Conservation (phyloP, 1,140 invertebrate species). For the Mactra quadrangularis region DNA sequence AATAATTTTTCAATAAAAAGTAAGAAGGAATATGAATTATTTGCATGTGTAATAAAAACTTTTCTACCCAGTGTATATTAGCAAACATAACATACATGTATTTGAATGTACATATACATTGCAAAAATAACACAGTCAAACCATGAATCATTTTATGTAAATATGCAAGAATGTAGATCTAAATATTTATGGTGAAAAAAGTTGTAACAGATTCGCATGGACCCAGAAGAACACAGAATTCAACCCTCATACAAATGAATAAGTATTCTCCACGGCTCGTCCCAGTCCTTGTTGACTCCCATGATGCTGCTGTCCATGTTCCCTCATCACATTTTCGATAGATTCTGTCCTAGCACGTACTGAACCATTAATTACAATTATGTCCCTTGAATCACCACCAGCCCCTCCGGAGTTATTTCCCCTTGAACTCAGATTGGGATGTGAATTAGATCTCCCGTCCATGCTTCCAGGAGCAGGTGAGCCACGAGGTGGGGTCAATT, state of each 20-base stretch:
- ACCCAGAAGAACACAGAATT: no score
- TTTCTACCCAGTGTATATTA: no score
- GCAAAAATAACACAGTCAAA: no score
- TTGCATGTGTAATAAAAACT: no score
- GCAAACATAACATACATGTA: no score
- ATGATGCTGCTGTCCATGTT: slow-evolving; percentile 83
- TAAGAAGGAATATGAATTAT: no score
- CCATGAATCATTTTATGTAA: no score
- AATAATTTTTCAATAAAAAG: no score
- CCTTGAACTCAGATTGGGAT: slow-evolving; percentile 47
- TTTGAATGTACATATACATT: no score
- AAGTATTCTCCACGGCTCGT: slow-evolving; percentile 89
- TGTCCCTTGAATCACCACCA: slow-evolving; percentile 64
- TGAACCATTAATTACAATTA: slow-evolving; percentile 86
- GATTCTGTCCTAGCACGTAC: slow-evolving; percentile 88
- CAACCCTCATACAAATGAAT: slow-evolving; percentile 90
- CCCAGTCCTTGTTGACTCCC: slow-evolving; percentile 81
- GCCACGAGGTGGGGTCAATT: slow-evolving; percentile 69
- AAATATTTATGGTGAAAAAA: no score
- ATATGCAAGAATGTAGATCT: no score
- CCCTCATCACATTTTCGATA: slow-evolving; percentile 86
- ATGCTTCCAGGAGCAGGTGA: slow-evolving; percentile 57
- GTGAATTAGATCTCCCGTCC: slow-evolving; percentile 72
- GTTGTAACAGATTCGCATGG: no score
- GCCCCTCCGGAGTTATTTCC: slow-evolving; percentile 34